Evolutionary conservation across 2,888 invertebrate species (phyloP).

Genomic region (Epirrhoe tristata): DNA sequence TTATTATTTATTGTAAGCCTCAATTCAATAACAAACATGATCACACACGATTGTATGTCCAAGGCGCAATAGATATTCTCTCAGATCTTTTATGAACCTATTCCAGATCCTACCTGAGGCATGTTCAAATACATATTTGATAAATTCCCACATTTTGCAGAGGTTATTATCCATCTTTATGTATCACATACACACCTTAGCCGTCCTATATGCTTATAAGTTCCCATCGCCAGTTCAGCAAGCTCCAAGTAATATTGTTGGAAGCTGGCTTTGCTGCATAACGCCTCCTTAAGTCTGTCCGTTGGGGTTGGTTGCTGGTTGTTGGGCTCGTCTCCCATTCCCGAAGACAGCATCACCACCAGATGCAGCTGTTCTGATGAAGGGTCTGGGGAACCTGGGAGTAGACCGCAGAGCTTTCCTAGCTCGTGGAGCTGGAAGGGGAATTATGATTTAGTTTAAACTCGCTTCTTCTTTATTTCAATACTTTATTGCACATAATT

Average conservation of each 20-base stretch:
- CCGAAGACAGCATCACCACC: slow-evolving; percentile 95
- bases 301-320: slow-evolving; percentile 86
- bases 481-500: too few relatives aligned
- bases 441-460: neutral
- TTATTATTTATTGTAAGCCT: too few relatives aligned
- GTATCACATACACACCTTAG: slow-evolving; percentile 71
- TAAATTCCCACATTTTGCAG: too few relatives aligned
- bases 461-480: too few relatives aligned
- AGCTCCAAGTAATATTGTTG: slow-evolving; percentile 96
- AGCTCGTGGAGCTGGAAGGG: slow-evolving; percentile 89
- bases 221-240: slow-evolving; percentile 97
- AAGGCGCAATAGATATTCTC: too few relatives aligned
- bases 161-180: too few relatives aligned
- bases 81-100: neutral
- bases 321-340: slow-evolving; percentile 91
- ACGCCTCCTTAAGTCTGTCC: slow-evolving; percentile 94
- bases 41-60: too few relatives aligned
- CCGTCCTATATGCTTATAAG: slow-evolving; percentile 96
- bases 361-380: slow-evolving; percentile 95
- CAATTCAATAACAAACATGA: too few relatives aligned
- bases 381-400: slow-evolving; percentile 92
- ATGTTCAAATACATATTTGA: too few relatives aligned
- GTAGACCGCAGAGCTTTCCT: slow-evolving; percentile 95
- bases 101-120: too few relatives aligned
- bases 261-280: slow-evolving; percentile 95